Conservation (phyloP, 2,888 invertebrate species). For the Lasioglossum malachurum region DNA sequence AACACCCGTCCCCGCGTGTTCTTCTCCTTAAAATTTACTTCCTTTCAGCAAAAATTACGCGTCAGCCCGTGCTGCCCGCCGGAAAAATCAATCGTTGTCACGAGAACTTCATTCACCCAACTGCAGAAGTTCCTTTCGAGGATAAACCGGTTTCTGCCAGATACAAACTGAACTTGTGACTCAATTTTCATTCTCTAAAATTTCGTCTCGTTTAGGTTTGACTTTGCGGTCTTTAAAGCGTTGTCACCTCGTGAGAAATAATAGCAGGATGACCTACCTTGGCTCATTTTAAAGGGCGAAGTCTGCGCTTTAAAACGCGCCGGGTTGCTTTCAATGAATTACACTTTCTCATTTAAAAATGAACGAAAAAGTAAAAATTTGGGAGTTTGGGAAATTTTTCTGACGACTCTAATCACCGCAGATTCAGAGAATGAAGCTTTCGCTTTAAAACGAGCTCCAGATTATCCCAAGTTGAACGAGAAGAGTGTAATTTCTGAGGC, state of each 20-base stretch:
- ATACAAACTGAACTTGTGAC: not conserved
- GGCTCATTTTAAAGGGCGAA: not conserved
- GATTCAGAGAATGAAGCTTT: not conserved
- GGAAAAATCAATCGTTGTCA: constrained; percentile 24
- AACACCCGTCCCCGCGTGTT: not conserved
- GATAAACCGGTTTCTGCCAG: not conserved
- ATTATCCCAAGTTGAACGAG: not conserved
- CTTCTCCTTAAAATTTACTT: constrained; percentile 18
- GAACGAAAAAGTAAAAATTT: not conserved
- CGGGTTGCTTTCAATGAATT: fast-evolving
- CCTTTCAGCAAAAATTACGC: constrained; percentile 24
- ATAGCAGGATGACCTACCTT: not conserved
- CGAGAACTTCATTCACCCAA: not conserved
- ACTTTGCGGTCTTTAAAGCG: not conserved
- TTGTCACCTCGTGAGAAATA: not conserved
- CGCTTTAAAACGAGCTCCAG: not conserved
- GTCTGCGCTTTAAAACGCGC: too few species aligned
- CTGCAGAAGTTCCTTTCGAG: not conserved
- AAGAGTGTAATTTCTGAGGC: too few species aligned
- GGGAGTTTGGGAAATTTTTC: not conserved
- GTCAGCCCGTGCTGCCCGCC: not conserved
- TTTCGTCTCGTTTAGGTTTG: too few species aligned
- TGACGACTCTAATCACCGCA: fast-evolving
- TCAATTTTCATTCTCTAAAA: not conserved
- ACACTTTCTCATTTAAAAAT: not conserved